phyloP scores from a whole-genome alignment of 2,888 invertebrate genomes.

The Elmis aenea region DNA sequence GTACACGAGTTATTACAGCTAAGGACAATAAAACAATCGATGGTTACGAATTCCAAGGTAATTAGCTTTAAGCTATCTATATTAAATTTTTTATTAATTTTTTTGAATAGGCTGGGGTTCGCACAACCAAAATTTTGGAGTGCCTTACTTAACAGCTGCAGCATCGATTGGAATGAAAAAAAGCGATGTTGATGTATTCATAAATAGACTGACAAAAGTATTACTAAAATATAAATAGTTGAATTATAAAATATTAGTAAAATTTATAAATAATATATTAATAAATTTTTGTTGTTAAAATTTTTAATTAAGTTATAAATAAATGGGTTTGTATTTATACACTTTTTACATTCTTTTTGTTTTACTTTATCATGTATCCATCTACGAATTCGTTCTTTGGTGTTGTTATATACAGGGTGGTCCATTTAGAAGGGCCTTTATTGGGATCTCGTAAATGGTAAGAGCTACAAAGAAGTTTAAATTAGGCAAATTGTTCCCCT shows the following conservation, averaged over 20 bases:
- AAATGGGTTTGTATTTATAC: no score
- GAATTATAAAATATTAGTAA: slow-evolving; percentile 1
- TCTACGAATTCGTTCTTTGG: no score
- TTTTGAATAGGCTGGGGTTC: slow-evolving; percentile 61
- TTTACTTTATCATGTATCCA: no score
- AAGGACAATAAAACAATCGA: slow-evolving; percentile 52
- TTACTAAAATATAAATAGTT: slow-evolving; percentile 29
- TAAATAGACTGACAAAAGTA: slow-evolving; percentile 60
- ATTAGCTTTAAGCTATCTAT: slow-evolving; percentile 1
- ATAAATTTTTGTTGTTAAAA: no score
- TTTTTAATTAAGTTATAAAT: no score
- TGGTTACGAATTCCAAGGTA: slow-evolving; percentile 55
- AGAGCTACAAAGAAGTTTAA: no score
- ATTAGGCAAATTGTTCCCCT: no score
- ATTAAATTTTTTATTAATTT: neutral
- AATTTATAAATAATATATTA: no score
- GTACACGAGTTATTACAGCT: slow-evolving; percentile 59
- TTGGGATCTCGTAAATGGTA: no score
- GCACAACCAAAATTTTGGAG: slow-evolving; percentile 55
- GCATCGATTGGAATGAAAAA: slow-evolving; percentile 64
- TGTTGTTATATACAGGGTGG: no score
- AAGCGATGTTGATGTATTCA: slow-evolving; percentile 64
- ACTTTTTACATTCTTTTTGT: no score
- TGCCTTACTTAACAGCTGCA: slow-evolving; percentile 69
- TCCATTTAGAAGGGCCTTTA: no score